Conservation (phyloP, 1,140 invertebrate species). For the Drosophila nikananu region DNA sequence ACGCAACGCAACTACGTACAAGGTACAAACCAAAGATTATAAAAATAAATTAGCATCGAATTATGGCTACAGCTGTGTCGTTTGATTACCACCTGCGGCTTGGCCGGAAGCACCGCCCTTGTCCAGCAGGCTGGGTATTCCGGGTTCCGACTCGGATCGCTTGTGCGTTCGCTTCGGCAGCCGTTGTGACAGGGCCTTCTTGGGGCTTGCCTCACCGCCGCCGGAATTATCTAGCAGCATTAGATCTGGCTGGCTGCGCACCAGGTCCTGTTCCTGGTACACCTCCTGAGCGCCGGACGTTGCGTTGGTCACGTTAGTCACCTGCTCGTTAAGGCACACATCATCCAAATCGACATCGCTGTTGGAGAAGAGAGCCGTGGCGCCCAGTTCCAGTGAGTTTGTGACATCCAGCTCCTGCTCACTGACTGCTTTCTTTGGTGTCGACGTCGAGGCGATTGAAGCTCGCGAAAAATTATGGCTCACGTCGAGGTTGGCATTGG, state of each 20-base stretch:
- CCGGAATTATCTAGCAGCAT: constrained; percentile 56
- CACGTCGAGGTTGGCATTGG: constrained; percentile 18
- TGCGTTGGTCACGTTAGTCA: constrained; percentile 87
- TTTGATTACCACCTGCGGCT: constrained; percentile 21
- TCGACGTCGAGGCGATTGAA: constrained; percentile 46
- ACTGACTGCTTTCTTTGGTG: constrained; percentile 65
- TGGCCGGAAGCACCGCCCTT: constrained; percentile 21
- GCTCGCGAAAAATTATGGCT: constrained; percentile 53
- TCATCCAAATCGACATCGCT: constrained; percentile 94
- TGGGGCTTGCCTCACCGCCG: constrained; percentile 25
- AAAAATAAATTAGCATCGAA: constrained; percentile 52
- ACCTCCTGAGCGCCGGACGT: constrained; percentile 54
- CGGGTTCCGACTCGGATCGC: constrained; percentile 85
- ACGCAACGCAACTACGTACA: constrained; percentile 48
- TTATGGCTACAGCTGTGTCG: constrained; percentile 51
- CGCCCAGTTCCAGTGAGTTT: constrained; percentile 86
- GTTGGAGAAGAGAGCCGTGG: constrained; percentile 94
- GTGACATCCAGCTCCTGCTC: constrained; percentile 86
- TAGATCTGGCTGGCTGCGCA: constrained; percentile 85
- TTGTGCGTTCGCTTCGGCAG: constrained; percentile 80
- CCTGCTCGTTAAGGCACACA: constrained; percentile 91
- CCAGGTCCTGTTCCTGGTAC: constrained; percentile 79
- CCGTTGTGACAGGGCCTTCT: constrained; percentile 46
- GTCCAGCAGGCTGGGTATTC: constrained; percentile 58
- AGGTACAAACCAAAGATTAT: constrained; percentile 20